Conservation (phyloP, 2,888 invertebrate genomes). For the Actias luna region DNA sequence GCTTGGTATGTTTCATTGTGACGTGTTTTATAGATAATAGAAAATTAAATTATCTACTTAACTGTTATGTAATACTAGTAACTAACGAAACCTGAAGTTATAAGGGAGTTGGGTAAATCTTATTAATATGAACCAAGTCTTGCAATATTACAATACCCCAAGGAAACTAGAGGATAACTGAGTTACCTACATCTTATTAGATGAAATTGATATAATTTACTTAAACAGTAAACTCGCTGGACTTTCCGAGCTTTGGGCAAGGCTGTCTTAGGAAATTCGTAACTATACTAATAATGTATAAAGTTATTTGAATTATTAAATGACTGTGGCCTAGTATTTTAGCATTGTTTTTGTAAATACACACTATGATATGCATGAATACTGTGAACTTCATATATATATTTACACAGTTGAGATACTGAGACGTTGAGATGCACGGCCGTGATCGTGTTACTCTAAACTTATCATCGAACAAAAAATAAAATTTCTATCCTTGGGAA, state of each 20-base stretch:
- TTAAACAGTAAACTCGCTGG: background rate
- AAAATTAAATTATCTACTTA: background rate
- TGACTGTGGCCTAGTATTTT: background rate
- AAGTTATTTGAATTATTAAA: background rate
- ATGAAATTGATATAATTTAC: background rate
- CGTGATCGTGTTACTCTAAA: no score
- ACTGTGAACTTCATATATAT: no score
- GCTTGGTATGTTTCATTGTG: conserved; percentile 48
- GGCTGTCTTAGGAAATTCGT: background rate
- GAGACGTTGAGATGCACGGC: no score
- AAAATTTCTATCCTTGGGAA: no score
- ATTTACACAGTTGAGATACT: no score
- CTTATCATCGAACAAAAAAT: no score
- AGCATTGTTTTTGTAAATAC: background rate
- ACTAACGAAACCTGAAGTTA: background rate
- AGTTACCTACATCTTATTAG: conserved; percentile 1
- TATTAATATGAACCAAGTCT: background rate
- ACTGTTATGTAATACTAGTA: background rate
- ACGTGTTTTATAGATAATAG: background rate
- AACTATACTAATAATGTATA: background rate
- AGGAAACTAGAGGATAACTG: background rate
- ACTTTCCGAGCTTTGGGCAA: background rate
- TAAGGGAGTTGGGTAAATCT: background rate
- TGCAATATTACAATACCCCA: background rate
- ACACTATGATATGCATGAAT: background rate